Evolutionary conservation across 2,113 vertebrate genomes (phyloP).

Genomic region (Cryptoleucopteryx plumbea): DNA sequence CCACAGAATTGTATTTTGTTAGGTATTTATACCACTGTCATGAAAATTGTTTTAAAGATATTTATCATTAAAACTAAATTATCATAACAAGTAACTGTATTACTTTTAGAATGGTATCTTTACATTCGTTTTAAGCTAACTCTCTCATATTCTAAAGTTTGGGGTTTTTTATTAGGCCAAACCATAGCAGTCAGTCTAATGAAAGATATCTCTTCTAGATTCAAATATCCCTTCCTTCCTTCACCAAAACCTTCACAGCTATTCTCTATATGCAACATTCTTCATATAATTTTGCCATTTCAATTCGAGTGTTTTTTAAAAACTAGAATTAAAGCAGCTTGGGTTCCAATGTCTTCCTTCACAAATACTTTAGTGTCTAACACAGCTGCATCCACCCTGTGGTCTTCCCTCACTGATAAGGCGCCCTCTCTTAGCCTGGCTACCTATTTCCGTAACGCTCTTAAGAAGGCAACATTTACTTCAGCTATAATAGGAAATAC

Average conservation of each 20-base stretch:
- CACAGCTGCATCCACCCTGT: accelerated
- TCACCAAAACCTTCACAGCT: background rate
- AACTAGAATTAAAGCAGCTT: background rate
- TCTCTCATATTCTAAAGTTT: background rate
- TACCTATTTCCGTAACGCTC: background rate
- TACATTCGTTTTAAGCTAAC: background rate
- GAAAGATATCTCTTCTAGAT: background rate
- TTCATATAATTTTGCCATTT: background rate
- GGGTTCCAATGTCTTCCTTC: background rate
- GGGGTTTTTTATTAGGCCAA: background rate
- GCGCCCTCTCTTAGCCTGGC: background rate
- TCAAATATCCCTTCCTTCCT: background rate
- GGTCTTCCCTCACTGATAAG: background rate
- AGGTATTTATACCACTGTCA: background rate
- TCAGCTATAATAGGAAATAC: accelerated
- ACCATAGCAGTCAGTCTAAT: background rate
- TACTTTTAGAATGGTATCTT: background rate
- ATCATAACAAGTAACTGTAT: background rate
- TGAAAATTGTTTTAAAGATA: background rate
- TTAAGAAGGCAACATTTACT: too few species aligned
- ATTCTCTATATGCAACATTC: background rate
- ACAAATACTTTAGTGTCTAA: background rate
- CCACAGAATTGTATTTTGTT: background rate
- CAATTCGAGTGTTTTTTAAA: background rate
- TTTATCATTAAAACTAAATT: background rate